Conservation (phyloP, 2,797 vertebrate genomes). For the Glossophaga mutica region DNA sequence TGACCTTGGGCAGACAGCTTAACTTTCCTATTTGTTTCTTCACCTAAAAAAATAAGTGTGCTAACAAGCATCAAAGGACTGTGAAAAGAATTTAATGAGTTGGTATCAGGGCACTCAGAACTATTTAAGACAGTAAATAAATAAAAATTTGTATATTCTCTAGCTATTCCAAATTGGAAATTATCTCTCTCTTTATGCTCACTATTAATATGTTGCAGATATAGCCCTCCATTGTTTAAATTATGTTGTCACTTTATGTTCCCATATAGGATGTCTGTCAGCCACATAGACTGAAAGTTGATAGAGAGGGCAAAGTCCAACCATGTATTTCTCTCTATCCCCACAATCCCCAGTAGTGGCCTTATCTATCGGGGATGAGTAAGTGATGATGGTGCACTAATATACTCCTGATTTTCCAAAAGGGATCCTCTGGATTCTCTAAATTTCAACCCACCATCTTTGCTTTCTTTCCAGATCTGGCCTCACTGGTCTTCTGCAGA, state of each 20-base stretch:
- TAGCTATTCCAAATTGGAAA: neutral
- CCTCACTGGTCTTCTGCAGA: neutral
- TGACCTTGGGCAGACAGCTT: neutral
- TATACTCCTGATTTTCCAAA: neutral
- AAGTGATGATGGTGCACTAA: neutral
- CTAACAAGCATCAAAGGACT: neutral
- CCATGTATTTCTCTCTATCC: neutral
- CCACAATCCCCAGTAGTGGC: neutral
- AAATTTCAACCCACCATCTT: neutral
- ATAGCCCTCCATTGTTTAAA: neutral
- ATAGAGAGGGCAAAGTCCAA: neutral
- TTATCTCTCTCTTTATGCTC: neutral
- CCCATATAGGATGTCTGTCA: neutral
- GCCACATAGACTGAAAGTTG: neutral
- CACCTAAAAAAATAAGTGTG: neutral
- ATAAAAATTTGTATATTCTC: neutral
- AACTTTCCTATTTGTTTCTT: neutral
- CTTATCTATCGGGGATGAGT: neutral
- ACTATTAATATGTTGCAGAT: neutral
- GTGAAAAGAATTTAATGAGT: neutral
- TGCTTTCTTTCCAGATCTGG: slow-evolving; percentile 2
- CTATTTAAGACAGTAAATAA: neutral
- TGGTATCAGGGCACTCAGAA: neutral
- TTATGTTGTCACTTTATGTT: neutral
- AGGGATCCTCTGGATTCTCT: neutral